Conservation (phyloP, 2,888 invertebrate genomes). For the Leptinotarsa juncta region DNA sequence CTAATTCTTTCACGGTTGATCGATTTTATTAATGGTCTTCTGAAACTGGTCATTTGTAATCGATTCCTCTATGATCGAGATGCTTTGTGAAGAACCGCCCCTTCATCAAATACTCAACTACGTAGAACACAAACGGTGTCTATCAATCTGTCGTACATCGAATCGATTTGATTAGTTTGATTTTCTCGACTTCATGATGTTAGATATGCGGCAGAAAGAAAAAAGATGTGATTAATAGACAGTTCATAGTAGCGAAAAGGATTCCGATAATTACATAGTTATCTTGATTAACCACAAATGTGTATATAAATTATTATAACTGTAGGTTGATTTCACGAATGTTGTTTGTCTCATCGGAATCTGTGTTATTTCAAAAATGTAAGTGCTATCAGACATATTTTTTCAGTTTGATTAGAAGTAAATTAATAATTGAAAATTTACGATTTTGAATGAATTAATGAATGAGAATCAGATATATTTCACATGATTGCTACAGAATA, state of each 20-base stretch:
- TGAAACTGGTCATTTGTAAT: neutral
- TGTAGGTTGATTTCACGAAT: neutral
- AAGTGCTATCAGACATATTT: no score
- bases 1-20: neutral
- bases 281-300: neutral
- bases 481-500: no score
- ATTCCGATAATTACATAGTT: neutral
- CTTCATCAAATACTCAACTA: constrained; percentile 12
- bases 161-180: constrained; percentile 1
- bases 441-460: no score
- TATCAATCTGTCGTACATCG: constrained; percentile 2
- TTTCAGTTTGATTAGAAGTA: no score
- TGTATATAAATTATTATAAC: neutral
- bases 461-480: no score
- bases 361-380: neutral
- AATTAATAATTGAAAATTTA: no score
- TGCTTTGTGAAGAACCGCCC: constrained; percentile 2
- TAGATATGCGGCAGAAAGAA: neutral
- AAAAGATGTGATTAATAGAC: constrained; percentile 4
- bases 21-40: neutral
- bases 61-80: constrained; percentile 11
- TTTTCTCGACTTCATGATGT: constrained; percentile 1
- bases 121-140: constrained; percentile 12
- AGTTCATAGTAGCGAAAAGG: neutral
- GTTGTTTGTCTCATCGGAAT: neutral